These are phyloP conservation scores for Diplogasteroides magnus DNA, from an alignment of 1,140 invertebrate genomes.

Conservation along the genomic window DNA sequence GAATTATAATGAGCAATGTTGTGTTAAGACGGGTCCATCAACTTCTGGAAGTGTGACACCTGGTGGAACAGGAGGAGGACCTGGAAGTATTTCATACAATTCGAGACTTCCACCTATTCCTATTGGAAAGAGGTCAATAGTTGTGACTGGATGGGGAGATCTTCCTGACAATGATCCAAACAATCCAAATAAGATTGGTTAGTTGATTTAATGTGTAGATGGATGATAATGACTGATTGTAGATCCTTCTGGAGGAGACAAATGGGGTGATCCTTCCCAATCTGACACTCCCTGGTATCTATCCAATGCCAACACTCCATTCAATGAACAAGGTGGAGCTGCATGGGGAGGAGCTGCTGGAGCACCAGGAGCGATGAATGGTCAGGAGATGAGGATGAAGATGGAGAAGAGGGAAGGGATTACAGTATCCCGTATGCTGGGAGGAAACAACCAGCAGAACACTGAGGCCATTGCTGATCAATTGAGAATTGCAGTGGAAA, in stretches of 20 bases:
- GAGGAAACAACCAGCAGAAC: slow-evolving; percentile 4
- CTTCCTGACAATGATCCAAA: slow-evolving; percentile 32
- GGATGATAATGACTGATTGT: background rate
- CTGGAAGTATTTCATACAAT: background rate
- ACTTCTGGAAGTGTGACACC: too few species aligned
- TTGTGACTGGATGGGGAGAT: slow-evolving; percentile 30
- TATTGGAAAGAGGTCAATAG: slow-evolving; percentile 18
- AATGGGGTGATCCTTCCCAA: background rate
- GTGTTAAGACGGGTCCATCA: background rate
- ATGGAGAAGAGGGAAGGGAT: background rate
- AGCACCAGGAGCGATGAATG: background rate
- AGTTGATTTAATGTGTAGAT: background rate
- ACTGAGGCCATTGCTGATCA: background rate
- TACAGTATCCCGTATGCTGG: slow-evolving; percentile 4
- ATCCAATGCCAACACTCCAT: background rate
- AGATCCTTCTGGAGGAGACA: background rate
- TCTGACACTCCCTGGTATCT: slow-evolving; percentile 9
- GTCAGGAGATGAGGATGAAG: background rate
- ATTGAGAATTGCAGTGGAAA: slow-evolving; percentile 11
- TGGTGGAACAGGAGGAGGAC: too few species aligned
- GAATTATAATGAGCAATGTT: background rate
- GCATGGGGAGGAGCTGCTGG: background rate
- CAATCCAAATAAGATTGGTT: slow-evolving; percentile 20
- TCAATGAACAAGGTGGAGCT: background rate
- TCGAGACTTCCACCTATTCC: slow-evolving; percentile 21